A percentile compares a stretch with the other conserved stretches of the same genome.
Conservation (phyloP, 1,140 invertebrate genomes). For the Ladona fulva region DNA sequence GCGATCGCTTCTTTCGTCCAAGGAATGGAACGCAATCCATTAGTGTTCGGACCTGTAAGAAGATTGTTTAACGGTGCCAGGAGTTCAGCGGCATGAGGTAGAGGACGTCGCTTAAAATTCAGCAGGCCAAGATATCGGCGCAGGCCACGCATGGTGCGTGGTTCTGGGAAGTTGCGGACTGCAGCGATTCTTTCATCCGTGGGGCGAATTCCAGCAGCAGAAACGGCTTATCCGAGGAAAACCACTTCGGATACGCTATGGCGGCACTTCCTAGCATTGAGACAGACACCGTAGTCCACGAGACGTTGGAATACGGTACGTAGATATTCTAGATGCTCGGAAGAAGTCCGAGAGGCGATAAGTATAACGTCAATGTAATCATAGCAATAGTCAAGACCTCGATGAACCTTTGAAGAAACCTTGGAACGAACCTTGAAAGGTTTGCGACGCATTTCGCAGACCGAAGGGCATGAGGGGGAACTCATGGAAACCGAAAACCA, state of each 20-base stretch:
- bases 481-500: too few relatives aligned
- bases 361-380: slow-evolving; percentile 41
- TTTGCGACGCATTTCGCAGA: slow-evolving; percentile 36
- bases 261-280: slow-evolving; percentile 27
- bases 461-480: slow-evolving; percentile 40
- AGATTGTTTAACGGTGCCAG: slow-evolving; percentile 26
- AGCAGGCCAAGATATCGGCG: slow-evolving; percentile 31
- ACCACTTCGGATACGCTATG: slow-evolving; percentile 24
- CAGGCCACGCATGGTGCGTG: slow-evolving; percentile 25
- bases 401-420: slow-evolving; percentile 29
- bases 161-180: slow-evolving; percentile 24
- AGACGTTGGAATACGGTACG: too few relatives aligned
- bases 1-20: slow-evolving; percentile 23
- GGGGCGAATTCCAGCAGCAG: slow-evolving; percentile 23
- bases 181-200: slow-evolving; percentile 26
- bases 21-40: slow-evolving; percentile 23
- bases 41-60: slow-evolving; percentile 23
- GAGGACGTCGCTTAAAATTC: slow-evolving; percentile 30
- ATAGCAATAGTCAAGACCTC: slow-evolving; percentile 24
- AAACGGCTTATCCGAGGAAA: slow-evolving; percentile 26
- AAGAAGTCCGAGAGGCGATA: slow-evolving; percentile 28
- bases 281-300: slow-evolving; percentile 22
- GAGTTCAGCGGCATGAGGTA: slow-evolving; percentile 26
- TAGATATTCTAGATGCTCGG: slow-evolving; percentile 34
- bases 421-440: slow-evolving; percentile 38